These are phyloP conservation scores for Spodoptera picta DNA, from an alignment of 2,888 invertebrate genomes.

Conservation along the genomic window DNA sequence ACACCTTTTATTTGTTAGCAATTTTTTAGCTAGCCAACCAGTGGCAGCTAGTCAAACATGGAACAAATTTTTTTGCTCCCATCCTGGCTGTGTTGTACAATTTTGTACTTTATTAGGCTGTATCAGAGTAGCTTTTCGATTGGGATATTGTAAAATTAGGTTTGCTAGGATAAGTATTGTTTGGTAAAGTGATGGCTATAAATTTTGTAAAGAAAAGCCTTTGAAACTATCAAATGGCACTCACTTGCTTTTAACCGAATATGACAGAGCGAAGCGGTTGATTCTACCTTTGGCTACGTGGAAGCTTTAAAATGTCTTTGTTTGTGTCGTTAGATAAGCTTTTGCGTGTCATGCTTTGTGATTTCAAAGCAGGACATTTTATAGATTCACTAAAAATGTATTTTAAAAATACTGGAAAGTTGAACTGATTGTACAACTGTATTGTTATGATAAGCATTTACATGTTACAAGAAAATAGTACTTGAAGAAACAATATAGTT, in stretches of 20 bases:
- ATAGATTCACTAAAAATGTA: not conserved
- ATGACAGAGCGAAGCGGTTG: slow-evolving; percentile 28
- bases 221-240: slow-evolving; percentile 71
- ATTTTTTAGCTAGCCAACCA: slow-evolving; percentile 67
- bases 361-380: not conserved
- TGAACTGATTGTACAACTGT: not conserved
- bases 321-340: slow-evolving; percentile 2
- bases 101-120: slow-evolving; percentile 57
- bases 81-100: slow-evolving; percentile 31
- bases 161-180: slow-evolving; percentile 72
- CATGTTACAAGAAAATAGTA: too few relatives aligned
- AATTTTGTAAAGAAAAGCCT: slow-evolving; percentile 74
- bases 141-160: slow-evolving; percentile 48
- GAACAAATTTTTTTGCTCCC: slow-evolving; percentile 52
- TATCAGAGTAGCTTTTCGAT: slow-evolving; percentile 49
- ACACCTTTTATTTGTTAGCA: slow-evolving; percentile 76
- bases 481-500: too few relatives aligned
- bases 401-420: not conserved
- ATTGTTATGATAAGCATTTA: too few relatives aligned
- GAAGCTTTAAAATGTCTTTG: slow-evolving; percentile 10
- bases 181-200: slow-evolving; percentile 83
- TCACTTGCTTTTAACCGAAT: slow-evolving; percentile 43
- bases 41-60: slow-evolving; percentile 79
- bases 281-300: slow-evolving; percentile 24
- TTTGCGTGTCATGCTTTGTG: not conserved